Base-by-base conservation (phyloP, 2,113 vertebrate species). In the Ramphastos sulfuratus region DNA sequence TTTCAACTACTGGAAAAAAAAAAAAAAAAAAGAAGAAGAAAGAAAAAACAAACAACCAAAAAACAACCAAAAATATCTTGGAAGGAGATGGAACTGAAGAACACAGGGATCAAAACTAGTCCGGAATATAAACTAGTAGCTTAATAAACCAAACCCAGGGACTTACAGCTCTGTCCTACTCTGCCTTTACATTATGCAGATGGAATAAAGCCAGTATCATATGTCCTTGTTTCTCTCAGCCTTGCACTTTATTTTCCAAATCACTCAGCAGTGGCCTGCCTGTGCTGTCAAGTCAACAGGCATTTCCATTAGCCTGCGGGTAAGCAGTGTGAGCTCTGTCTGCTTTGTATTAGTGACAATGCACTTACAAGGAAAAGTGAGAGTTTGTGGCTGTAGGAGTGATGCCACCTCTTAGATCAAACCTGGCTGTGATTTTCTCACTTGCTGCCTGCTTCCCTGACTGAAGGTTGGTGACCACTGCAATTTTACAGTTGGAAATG, bases 401-500 rank as follows among this genome's bases (percentile, higher is more conserved):
- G 48, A 7, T 35, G 16, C 12, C 56, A 31, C 3, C 30, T 46
- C 73, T 35, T 8, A n/a, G 10, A 19, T 44, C 31, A 58, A n/a
- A 44, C 48, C 55, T 44, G 69, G 64, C 74, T 63, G 15, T n/a
- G 23, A 75, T 46, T 54, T 82, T 81, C 78, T 65, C 69, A 15
- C 48, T 50, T 3, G 87, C 87, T 95, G 48, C 91, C 67, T 55
- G 2, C 0, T 1, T 39, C 15, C 5, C 54, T 83, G 76, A 74
- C 15, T 16, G 16, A 67, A 50, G 73, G 77, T 87, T 93, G 87
- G 56, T 88, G 90, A 70, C 69, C 92, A 85, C 82, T 44, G 83
- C 94, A 92, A 97, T 97, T 98, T 98, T 96, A 94, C 95, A 90
- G 55, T 93, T 92, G 87, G 73, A 81, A 94, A 94, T 93, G 82